Conservation (phyloP, 2,113 vertebrate genomes). For the Rhabdornis inornatus region DNA sequence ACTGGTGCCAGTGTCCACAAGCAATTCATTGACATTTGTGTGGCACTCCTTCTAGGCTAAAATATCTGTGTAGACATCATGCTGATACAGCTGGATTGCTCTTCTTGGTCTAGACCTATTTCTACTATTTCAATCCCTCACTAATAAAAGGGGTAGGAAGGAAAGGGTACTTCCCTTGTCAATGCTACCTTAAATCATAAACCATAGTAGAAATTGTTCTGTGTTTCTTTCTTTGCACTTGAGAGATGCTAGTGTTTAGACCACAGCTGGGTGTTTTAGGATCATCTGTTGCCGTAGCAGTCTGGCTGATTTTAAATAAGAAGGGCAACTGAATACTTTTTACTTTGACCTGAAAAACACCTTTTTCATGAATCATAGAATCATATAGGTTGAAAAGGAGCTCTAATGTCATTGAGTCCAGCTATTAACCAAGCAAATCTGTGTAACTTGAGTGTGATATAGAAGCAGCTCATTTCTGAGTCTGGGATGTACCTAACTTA, state of each 20-base stretch:
- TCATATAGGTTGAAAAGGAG: background rate
- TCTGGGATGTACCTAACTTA: background rate
- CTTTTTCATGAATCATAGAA: background rate
- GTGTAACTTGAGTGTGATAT: background rate
- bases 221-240: background rate
- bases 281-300: background rate
- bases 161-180: background rate
- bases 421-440: background rate
- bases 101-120: background rate
- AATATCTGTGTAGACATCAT: background rate
- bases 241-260: background rate
- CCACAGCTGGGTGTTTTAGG: background rate
- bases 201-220: background rate
- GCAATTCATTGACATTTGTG: background rate
- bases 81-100: background rate
- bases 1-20: background rate
- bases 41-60: background rate
- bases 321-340: background rate
- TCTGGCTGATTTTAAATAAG: background rate
- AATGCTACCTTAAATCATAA: background rate
- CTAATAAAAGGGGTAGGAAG: background rate
- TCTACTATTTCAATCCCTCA: background rate
- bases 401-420: accelerated
- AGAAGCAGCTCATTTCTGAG: background rate
- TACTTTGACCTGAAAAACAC: background rate